phyloP scores from a whole-genome alignment of 1,140 invertebrate genomes.

The Epicauta chinensis region DNA sequence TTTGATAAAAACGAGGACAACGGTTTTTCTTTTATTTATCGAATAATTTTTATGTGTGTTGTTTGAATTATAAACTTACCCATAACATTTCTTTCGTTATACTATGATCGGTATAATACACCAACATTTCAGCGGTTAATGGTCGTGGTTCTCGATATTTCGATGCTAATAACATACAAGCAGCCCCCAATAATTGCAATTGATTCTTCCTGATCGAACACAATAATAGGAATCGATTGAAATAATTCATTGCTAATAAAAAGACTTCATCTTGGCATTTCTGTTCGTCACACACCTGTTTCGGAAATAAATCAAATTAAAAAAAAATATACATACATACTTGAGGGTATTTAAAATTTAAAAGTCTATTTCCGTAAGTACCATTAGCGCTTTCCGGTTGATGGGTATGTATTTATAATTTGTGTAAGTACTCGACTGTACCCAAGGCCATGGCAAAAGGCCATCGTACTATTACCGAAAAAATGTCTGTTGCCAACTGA shows the following conservation, averaged over 20 bases:
- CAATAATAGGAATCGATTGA: conserved; percentile 84
- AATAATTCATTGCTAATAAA: conserved; percentile 80
- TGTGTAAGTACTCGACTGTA: neutral
- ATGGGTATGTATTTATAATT: neutral
- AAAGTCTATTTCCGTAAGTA: neutral
- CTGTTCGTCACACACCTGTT: conserved; percentile 87
- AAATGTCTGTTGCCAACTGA: no score
- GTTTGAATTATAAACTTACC: conserved; percentile 55
- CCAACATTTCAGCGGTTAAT: conserved; percentile 71
- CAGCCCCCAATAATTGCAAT: conserved; percentile 82
- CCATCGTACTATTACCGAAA: no score
- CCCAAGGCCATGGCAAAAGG: neutral
- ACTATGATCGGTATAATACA: conserved; percentile 89
- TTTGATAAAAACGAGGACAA: neutral
- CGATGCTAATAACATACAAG: conserved; percentile 83
- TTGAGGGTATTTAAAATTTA: neutral
- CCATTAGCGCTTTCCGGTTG: neutral
- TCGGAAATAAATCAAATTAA: conserved; percentile 38
- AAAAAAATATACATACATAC: neutral
- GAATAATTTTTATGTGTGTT: no score
- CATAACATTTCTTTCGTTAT: conserved; percentile 75
- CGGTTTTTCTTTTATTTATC: no score
- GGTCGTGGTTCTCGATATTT: conserved; percentile 81
- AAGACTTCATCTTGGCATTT: conserved; percentile 89
- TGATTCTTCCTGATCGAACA: conserved; percentile 73